Evolutionary conservation across 2,888 invertebrate genomes (phyloP), one percentile per base, ranked within the genome.

Genomic region (Nomada goodeniana): DNA sequence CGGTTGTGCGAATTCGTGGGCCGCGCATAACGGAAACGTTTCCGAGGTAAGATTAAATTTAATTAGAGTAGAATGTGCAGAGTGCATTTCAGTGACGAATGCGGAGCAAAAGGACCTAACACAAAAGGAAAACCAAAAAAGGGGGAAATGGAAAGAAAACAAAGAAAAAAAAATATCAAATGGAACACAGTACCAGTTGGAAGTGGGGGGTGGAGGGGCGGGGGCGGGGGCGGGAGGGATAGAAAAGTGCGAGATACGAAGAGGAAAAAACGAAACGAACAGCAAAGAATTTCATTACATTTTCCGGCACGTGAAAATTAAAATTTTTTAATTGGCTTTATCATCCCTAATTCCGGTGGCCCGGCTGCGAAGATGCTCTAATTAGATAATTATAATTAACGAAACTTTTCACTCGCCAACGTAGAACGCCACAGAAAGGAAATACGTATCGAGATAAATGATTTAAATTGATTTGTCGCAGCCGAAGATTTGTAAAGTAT

Each of bases 321-420:
- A 82, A 82, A 82, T 80, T 82, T 82, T 82, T 82, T 82, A 82
- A 82, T 80, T 82, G 82, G 80, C 80, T 79, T 80, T 80, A 80
- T 75, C 82, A 75, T 80, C 57, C 67, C 61, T 57, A 68, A 59
- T 71, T 80, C 82, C 74, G 26, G 36, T 65, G 52, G 71, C 59
- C 20, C 67, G 64, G 67, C 69, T 67, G 44, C 71, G 71, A 80
- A 82, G 82, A 77, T 80, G 70, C 61, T 80, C 75, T 80, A 82
- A 82, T 82, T 82, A 80, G 82, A 82, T 75, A 61, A 82, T 80
- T 71, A 68, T 75, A 82, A 80, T 82, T 80, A 82, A 80, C 79
- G 80, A 80, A 80, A 71, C 53, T 50, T 60, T 47, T n/a, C 57
- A 20, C 57, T 42, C 52, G 20, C 0, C 55, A 47, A 18, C 18